Evolutionary conservation across 2,888 invertebrate species (phyloP), one percentile per base, ranked within the genome.

Genomic region (Caenorhabditis doughertyi): DNA sequence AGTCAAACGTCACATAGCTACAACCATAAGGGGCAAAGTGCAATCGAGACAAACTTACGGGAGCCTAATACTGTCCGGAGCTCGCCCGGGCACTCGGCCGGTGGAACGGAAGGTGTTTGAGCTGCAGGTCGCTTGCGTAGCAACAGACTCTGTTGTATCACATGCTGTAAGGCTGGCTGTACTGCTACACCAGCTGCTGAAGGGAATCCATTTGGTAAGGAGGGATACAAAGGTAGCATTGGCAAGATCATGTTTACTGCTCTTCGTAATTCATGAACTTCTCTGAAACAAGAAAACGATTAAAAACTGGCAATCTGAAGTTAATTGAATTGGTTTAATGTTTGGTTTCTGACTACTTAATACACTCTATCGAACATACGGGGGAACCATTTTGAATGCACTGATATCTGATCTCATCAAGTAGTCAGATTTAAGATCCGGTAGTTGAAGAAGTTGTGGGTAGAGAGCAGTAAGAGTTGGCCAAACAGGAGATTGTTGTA

Each of bases 1-100:
- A 29, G 55, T 18, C 35, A 13, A 47, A 29, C 71, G 71, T 68
- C 68, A 79, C 44, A 8, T 13, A 21, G 35, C 11, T 3, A 18
- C 3, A 35, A 9, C 35, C n/a, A 13, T 9, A 16, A 62, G 51
- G 35, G 32, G 9, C 42, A 62, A 35, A 62, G 72, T 49, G 29
- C 21, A 44, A 51, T 53, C 21, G 21, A 39, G 32, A 72, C 3
- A 60, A 56, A 80, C 86, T 84, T 49, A 86, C 86, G 72, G 71
- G 79, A 39, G 60, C 74, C 77, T 13, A 84, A 51, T 29, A 82
- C 82, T 65, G 88, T 83, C 67, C 87, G 79, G 35, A 88, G 71
- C 27, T 86, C 80, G 32, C 87, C 86, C 47, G 88, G 88, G 70
- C 85, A 85, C 71, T 88, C 87, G 39, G 87, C 84, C 55, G 83